phyloP scores from a whole-genome alignment of 2,797 vertebrate species.

The Ceyx erithaca region DNA sequence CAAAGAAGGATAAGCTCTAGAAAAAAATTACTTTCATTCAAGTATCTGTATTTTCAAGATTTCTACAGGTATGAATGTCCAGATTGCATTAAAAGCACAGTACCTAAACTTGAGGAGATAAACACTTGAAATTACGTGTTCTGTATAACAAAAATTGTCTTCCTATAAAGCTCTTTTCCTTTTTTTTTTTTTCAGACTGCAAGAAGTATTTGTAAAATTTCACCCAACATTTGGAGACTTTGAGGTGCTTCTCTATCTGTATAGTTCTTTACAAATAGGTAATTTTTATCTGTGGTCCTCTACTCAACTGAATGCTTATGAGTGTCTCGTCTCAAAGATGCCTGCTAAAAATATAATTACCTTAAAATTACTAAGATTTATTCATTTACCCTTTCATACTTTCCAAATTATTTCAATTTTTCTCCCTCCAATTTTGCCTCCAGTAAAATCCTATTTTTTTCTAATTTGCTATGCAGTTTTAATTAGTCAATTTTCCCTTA shows the following conservation, averaged over 20 bases:
- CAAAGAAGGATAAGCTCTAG: conserved; percentile 8
- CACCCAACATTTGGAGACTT: conserved; percentile 53
- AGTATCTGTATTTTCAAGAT: conserved; percentile 53
- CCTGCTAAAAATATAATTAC: conserved; percentile 14
- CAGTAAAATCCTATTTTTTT: conserved; percentile 66
- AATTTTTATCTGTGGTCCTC: conserved; percentile 65
- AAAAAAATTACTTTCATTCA: conserved; percentile 53
- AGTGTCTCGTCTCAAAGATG: conserved; percentile 57
- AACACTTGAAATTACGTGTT: conserved; percentile 26
- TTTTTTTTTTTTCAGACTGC: background rate
- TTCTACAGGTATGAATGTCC: conserved; percentile 2
- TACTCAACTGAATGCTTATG: conserved; percentile 63
- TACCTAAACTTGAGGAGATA: conserved; percentile 26
- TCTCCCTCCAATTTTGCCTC: conserved; percentile 59
- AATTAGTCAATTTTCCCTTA: conserved; percentile 72
- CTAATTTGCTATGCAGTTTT: conserved; percentile 71
- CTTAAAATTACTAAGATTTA: conserved; percentile 69
- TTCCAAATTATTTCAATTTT: conserved; percentile 64
- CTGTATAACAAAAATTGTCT: background rate
- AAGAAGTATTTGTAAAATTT: conserved; percentile 62
- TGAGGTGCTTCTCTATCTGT: conserved; percentile 53
- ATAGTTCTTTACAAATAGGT: conserved; percentile 62
- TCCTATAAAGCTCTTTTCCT: conserved; percentile 31
- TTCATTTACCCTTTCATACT: conserved; percentile 71
- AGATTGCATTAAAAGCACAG: background rate